A percentile compares a stretch with the other conserved stretches of the same genome.
phyloP scores from a whole-genome alignment of 2,113 vertebrate species.

The Podarcis cretensis region DNA sequence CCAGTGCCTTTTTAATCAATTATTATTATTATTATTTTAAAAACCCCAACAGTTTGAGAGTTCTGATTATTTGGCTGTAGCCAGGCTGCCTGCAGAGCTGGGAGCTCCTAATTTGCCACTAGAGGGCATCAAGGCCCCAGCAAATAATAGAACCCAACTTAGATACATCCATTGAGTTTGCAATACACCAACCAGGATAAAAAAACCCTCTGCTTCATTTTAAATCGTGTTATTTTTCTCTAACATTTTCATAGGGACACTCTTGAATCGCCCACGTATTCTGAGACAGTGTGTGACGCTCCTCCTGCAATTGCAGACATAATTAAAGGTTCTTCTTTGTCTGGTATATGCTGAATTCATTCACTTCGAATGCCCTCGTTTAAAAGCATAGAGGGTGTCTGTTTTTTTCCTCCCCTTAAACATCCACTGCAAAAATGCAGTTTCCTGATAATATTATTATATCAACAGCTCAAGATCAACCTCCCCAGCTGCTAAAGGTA shows the following conservation, averaged over 20 bases:
- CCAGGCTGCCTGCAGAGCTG: not conserved
- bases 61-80: not conserved
- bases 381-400: not conserved
- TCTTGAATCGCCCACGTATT: not conserved
- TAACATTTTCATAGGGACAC: not conserved
- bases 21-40: not conserved
- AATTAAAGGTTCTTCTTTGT: not conserved
- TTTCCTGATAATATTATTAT: not conserved
- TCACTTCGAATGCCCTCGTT: not conserved
- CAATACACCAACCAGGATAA: not conserved
- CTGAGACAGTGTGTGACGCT: not conserved
- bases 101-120: constrained; percentile 26
- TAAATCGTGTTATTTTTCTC: not conserved
- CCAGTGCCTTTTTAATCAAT: not conserved
- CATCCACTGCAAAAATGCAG: not conserved
- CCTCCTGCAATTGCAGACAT: not conserved
- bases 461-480: not conserved
- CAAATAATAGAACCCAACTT: not conserved
- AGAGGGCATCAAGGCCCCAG: constrained; percentile 54
- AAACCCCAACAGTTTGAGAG: not conserved
- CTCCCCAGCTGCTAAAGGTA: not conserved
- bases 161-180: not conserved
- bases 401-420: not conserved
- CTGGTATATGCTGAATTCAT: not conserved
- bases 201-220: constrained; percentile 20